A percentile compares a stretch with the other conserved stretches of the same genome.
Evolutionary conservation across 2,888 invertebrate species (phyloP).

Genomic region (Sipha maydis): DNA sequence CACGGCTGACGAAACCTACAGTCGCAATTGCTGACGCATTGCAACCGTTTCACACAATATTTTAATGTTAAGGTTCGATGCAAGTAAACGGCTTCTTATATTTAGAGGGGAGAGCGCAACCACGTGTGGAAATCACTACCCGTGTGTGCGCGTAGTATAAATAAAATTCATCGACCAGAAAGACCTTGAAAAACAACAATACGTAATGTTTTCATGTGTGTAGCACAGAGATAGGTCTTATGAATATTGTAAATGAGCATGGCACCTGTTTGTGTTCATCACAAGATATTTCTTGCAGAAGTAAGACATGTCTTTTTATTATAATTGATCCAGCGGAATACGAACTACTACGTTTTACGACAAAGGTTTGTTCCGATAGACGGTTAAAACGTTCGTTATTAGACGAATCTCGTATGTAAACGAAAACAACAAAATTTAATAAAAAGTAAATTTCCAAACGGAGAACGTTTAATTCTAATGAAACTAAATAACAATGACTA

Average conservation of each 20-base stretch:
- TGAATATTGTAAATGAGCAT: background rate
- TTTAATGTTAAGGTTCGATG: constrained; percentile 11
- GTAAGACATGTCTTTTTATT: background rate
- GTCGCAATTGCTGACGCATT: background rate
- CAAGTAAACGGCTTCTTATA: background rate
- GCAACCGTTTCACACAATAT: background rate
- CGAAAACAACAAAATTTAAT: too few relatives aligned
- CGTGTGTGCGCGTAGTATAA: background rate
- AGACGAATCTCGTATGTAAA: too few relatives aligned
- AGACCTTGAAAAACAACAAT: background rate
- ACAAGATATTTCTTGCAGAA: background rate
- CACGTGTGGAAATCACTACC: constrained; percentile 4
- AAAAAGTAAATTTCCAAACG: too few relatives aligned
- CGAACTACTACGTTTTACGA: too few relatives aligned
- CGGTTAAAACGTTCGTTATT: background rate
- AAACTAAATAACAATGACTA: too few relatives aligned
- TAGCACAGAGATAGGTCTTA: background rate
- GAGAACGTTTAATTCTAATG: too few relatives aligned
- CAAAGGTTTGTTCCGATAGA: too few relatives aligned
- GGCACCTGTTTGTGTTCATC: background rate
- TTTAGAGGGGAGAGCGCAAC: background rate
- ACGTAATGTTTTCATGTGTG: background rate
- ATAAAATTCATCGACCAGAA: background rate
- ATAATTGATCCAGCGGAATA: background rate
- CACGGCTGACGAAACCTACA: background rate